A percentile compares a stretch with the other conserved stretches of the same genome.
Evolutionary conservation across 2,113 vertebrate species (phyloP).

Genomic region (Rhynchopsitta pachyrhyncha): DNA sequence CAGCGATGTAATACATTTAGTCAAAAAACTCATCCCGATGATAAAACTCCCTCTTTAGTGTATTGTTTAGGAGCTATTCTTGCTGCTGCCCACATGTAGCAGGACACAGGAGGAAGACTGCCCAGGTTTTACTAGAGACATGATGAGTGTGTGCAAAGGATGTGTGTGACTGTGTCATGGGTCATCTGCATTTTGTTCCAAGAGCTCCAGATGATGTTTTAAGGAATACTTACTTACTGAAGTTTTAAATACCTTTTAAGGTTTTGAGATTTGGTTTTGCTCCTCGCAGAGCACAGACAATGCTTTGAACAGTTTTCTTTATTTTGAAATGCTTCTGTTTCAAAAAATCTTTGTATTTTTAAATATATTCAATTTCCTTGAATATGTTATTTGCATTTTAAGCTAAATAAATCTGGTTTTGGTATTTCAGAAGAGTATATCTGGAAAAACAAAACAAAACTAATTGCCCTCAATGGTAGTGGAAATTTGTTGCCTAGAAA

Average conservation of each 20-base stretch:
- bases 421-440: not conserved
- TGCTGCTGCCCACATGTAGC: not conserved
- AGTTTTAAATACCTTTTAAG: not conserved
- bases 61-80: constrained; percentile 26
- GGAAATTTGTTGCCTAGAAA: not conserved
- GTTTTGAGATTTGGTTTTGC: not conserved
- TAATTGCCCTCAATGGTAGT: not conserved
- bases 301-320: not conserved
- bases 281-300: not conserved
- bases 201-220: not conserved
- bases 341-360: not conserved
- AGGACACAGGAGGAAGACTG: not conserved
- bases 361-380: not conserved
- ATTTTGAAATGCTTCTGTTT: not conserved
- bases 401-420: not conserved
- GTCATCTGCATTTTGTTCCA: not conserved
- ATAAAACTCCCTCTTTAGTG: constrained; percentile 31
- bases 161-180: not conserved
- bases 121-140: not conserved
- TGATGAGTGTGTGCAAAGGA: not conserved
- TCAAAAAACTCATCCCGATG: constrained; percentile 45
- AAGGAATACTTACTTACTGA: not conserved
- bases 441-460: not conserved
- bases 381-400: not conserved
- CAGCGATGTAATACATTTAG: constrained; percentile 49